Evolutionary conservation across 2,113 vertebrate genomes (phyloP), one percentile per base, ranked within the genome.

Genomic region (Acanthisitta chloris): DNA sequence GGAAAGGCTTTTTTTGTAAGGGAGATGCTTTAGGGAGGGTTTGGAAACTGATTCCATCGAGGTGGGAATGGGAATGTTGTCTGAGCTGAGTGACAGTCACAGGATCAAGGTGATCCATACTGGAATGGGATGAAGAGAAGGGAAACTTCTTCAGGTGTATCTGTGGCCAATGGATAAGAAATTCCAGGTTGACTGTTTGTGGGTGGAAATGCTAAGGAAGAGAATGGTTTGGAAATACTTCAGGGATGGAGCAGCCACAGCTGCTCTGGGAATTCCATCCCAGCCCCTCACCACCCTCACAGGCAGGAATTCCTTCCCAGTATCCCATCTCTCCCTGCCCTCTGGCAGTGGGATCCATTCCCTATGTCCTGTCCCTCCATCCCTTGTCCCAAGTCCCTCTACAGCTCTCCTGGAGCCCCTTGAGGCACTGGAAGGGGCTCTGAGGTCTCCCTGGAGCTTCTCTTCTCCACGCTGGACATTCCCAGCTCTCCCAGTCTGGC

Each of bases 301-400:
- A 42, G 66, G 16, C 40, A 55, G 57, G 4, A 45, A 55, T 78
- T 78, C 11, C 28, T 57, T 77, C 33, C 54, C 62, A 38, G 0
- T 33, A 18, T 17, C 21, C 21, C 21, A 51, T 12, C 28, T 19
- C 2, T 0, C 17, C 33, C 14, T 15, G 6, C 6, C 54, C 12
- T 69, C 28, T 69, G 54, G 17, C 15, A 38, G 28, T 52, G 12
- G 28, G 1, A 46, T 12, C 38, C 28, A 19, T 69, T 86, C 31
- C 6, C n/a, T 1, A 1, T 86, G 9, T 45, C 10, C n/a, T 52
- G n/a, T 1, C 23, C 0, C 7, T 45, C 38, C 10, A 33, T 17
- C 23, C 15, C 12, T 70, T 45, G 3, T 61, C 14, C 33, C 1
- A 28, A 33, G 5, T 31, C 12, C 17, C 23, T 78, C 6, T 19